Evolutionary conservation across 2,113 vertebrate species (phyloP).

Genomic region (Sebastes schlegelii): DNA sequence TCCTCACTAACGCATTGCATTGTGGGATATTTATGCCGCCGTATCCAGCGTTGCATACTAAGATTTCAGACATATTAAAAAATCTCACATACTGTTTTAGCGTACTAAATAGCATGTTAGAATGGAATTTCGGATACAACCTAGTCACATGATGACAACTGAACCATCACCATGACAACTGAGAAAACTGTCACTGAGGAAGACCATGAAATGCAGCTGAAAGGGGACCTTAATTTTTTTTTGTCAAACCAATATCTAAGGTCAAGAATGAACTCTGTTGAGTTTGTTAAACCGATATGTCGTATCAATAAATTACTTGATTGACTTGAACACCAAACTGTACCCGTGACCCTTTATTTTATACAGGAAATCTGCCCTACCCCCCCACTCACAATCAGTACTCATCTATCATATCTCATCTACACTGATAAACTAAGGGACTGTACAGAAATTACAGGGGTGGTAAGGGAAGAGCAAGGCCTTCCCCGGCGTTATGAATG

Average conservation of each 20-base stretch:
- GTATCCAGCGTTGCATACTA: too few species aligned
- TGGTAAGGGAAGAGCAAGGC: neutral
- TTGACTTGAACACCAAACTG: neutral
- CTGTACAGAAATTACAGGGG: neutral
- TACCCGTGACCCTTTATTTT: neutral
- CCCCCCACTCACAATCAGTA: neutral
- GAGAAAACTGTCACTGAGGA: neutral
- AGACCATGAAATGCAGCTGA: neutral
- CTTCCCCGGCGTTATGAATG: neutral
- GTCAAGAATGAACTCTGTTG: neutral
- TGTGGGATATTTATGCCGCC: too few species aligned
- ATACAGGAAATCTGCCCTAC: neutral
- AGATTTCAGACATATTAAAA: too few species aligned
- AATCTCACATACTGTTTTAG: too few species aligned
- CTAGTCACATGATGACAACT: neutral
- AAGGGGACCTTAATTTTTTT: neutral
- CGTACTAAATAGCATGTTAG: too few species aligned
- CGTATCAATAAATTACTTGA: conserved; percentile 21
- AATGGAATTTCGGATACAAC: too few species aligned
- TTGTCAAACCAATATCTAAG: neutral
- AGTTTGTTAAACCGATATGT: neutral
- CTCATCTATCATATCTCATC: neutral
- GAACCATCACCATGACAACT: neutral
- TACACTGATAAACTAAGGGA: neutral
- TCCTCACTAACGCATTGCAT: too few species aligned